Conservation (phyloP, 1,140 invertebrate species). For the Cataglyphis hispanica region DNA sequence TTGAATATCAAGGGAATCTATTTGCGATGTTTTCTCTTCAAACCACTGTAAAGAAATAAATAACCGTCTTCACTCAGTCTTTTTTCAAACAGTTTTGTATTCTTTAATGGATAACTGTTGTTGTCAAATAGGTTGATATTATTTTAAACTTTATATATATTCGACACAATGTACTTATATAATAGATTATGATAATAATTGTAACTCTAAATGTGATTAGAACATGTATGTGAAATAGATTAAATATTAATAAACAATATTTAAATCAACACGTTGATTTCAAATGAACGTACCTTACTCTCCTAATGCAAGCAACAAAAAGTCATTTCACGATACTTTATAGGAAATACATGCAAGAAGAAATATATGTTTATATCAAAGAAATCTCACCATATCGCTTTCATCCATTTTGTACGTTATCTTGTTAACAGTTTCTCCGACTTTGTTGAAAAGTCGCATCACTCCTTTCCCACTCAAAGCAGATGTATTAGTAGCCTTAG, state of each 20-base stretch:
- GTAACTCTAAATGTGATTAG: neutral
- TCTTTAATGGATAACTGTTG: neutral
- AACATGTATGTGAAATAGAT: neutral
- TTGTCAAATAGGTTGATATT: neutral
- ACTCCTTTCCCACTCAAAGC: constrained; percentile 98
- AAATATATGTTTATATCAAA: constrained; percentile 48
- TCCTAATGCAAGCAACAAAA: constrained; percentile 81
- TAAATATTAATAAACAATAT: constrained; percentile 11
- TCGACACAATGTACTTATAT: neutral
- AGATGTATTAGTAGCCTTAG: constrained; percentile 98
- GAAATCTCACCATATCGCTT: constrained; percentile 94
- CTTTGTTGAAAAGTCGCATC: constrained; percentile 97
- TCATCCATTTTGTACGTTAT: constrained; percentile 99
- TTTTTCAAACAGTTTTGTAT: neutral
- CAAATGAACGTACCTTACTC: constrained; percentile 79
- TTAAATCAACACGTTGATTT: constrained; percentile 36
- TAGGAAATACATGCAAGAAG: constrained; percentile 75
- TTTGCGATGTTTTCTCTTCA: constrained; percentile 97
- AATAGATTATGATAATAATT: neutral
- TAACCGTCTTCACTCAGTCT: neutral
- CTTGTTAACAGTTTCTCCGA: constrained; percentile 99
- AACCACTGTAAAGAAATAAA: constrained; percentile 94
- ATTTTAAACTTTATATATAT: neutral
- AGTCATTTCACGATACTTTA: constrained; percentile 77
- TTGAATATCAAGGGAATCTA: constrained; percentile 96